Evolutionary conservation across 2,888 invertebrate species (phyloP), one percentile per base, ranked within the genome.

Genomic region (Imbricaverruca yamaguchii): DNA sequence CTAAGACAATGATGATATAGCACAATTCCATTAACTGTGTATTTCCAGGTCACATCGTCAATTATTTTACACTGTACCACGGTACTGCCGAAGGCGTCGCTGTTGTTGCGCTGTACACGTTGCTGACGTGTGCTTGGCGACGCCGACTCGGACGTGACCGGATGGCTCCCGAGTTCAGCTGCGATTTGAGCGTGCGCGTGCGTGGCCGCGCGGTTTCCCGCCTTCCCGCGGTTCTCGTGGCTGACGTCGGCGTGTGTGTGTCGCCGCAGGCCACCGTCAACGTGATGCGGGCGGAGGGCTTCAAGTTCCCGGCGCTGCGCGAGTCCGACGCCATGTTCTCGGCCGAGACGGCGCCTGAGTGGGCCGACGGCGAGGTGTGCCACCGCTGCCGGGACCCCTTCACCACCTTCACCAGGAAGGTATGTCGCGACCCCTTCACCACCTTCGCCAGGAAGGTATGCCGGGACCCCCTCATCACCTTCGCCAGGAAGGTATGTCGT

Each of bases 261-360:
- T 39, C 87, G 63, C 88, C 90, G 13, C 87, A 96, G 93, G 98
- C 99, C 87, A 94, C 95, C 2, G 93, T 97, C 88, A 94, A 94
- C 86, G 92, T 96, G 85, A 91, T 99, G 90, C 98, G 97, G 89
- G 91, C 95, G 78, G 97, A 98, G 89, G 97, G 97, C 63, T 93
- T 92, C 87, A 92, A 93, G 85, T 97, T 98, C 87, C 97, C 97
- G 0, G 90, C 91, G 65, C 88, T 97, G 81, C 94, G 94, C 86
- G 98, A 98, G 88, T 94, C 97, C 82, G 99, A 99, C 88, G 98
- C 98, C 67, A 98, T 99, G 98, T 99, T 98, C 88, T 92, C 92
- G 82, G 95, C 98, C 9, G 97, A 98, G 87, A 94, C 93, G 55
- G 98, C 99, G 18, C 99, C 99, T 0, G 95, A 96, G 86, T 99